A percentile compares a stretch with the other conserved stretches of the same genome.
Evolutionary conservation across 2,797 vertebrate genomes (phyloP).

Genomic region (Sandelia bainsii): DNA sequence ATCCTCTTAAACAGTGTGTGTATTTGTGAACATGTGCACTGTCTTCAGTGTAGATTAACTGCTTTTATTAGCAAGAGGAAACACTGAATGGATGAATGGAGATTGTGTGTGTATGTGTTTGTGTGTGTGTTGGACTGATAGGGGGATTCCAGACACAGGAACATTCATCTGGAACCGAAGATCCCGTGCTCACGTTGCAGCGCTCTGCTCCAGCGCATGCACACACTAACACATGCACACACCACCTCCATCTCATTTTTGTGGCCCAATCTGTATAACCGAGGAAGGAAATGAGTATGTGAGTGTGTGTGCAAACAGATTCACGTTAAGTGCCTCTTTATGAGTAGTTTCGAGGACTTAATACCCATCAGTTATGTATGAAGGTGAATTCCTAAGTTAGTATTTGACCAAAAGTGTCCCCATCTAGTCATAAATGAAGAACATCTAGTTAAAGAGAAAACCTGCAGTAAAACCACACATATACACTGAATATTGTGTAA

Average conservation of each 20-base stretch:
- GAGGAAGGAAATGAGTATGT: slow-evolving; percentile 67
- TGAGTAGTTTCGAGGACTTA: slow-evolving; percentile 46
- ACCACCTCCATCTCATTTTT: slow-evolving; percentile 31
- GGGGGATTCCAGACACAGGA: slow-evolving; percentile 82
- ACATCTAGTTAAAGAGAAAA: slow-evolving; percentile 25
- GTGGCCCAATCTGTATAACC: slow-evolving; percentile 53
- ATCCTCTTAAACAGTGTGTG: slow-evolving; percentile 67
- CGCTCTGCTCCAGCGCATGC: slow-evolving; percentile 22
- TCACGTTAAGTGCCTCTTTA: slow-evolving; percentile 20
- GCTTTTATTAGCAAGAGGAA: slow-evolving; percentile 77
- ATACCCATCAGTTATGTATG: slow-evolving; percentile 31
- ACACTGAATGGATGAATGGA: slow-evolving; percentile 68
- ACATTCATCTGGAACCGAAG: slow-evolving; percentile 75
- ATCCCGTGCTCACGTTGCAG: slow-evolving; percentile 68
- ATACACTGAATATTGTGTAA: slow-evolving; percentile 34
- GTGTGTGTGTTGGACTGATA: slow-evolving; percentile 64
- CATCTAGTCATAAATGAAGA: slow-evolving; percentile 50
- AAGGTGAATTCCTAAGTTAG: slow-evolving; percentile 75
- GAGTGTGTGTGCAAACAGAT: slow-evolving; percentile 43
- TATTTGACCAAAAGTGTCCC: slow-evolving; percentile 35
- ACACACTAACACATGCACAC: slow-evolving; percentile 2
- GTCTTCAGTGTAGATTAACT: slow-evolving; percentile 54
- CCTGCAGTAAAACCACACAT: slow-evolving; percentile 41
- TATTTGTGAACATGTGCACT: slow-evolving; percentile 47
- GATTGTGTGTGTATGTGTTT: slow-evolving; percentile 30